phyloP scores from a whole-genome alignment of 2,797 vertebrate species.

The Anolis apletophallus region DNA sequence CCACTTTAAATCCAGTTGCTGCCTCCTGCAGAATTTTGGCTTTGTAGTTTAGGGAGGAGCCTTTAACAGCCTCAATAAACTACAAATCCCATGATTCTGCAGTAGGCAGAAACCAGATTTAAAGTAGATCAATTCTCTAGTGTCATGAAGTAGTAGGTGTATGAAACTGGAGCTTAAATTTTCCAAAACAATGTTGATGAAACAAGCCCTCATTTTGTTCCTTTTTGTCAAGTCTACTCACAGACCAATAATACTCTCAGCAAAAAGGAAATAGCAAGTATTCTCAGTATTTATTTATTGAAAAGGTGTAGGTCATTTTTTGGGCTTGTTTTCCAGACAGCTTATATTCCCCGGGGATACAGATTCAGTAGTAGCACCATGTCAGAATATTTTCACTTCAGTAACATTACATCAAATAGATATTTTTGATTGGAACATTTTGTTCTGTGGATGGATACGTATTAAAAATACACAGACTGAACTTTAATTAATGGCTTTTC shows the following conservation, averaged over 20 bases:
- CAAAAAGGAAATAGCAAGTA: conserved; percentile 38
- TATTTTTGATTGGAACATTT: conserved; percentile 29
- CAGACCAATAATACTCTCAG: conserved; percentile 10
- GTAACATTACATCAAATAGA: conserved; percentile 35
- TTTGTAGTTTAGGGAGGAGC: too few species aligned
- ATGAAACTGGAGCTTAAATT: background rate
- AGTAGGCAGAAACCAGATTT: too few species aligned
- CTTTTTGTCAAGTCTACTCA: conserved; percentile 20
- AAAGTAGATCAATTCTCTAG: too few species aligned
- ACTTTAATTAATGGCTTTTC: conserved; percentile 33
- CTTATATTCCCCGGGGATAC: conserved; percentile 44
- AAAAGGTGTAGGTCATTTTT: conserved; percentile 36
- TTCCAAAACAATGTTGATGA: background rate
- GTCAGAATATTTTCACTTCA: conserved; percentile 34
- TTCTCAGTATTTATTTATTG: conserved; percentile 35
- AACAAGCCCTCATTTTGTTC: background rate
- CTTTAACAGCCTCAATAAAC: too few species aligned
- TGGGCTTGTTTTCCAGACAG: conserved; percentile 33
- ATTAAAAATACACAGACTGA: conserved; percentile 5
- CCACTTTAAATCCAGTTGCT: too few species aligned
- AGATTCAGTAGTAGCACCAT: conserved; percentile 28
- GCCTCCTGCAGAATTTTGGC: too few species aligned
- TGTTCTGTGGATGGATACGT: background rate
- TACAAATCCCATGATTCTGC: too few species aligned
- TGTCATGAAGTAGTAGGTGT: too few species aligned